phyloP scores from a whole-genome alignment of 2,888 invertebrate species.

The Zygogramma bicolorata region DNA sequence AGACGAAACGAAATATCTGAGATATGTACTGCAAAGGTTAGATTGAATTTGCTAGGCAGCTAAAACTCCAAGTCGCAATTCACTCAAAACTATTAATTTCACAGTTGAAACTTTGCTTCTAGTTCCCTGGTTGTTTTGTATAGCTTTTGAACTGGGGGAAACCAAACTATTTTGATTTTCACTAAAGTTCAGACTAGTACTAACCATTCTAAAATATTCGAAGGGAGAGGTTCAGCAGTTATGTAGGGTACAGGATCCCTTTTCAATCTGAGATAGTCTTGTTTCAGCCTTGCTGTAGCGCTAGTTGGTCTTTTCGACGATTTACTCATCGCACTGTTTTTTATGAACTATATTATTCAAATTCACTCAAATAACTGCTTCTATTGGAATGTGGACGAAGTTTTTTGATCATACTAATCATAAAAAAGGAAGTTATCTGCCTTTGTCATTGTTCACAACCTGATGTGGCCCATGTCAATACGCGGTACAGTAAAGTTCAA shows the following conservation, averaged over 20 bases:
- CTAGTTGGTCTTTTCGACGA: slow-evolving; percentile 71
- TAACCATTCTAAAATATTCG: slow-evolving; percentile 98
- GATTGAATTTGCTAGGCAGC: no score
- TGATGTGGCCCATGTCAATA: not conserved
- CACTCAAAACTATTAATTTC: no score
- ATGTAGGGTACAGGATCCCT: slow-evolving; percentile 98
- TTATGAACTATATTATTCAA: not conserved
- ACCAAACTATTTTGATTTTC: no score
- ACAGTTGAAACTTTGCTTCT: no score
- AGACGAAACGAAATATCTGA: no score
- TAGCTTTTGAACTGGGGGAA: no score
- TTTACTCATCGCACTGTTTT: slow-evolving; percentile 1
- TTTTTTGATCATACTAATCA: not conserved
- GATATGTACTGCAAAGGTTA: no score
- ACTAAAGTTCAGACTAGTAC: no score
- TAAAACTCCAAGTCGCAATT: no score
- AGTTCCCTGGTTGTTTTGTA: no score
- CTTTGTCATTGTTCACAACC: not conserved
- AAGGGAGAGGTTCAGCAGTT: slow-evolving; percentile 92
- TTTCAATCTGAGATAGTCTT: slow-evolving; percentile 95
- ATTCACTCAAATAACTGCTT: not conserved
- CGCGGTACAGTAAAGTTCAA: not conserved
- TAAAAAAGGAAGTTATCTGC: not conserved
- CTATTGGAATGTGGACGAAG: not conserved
- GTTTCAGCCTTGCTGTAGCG: slow-evolving; percentile 88